A percentile compares a stretch with the other conserved stretches of the same genome.
Conservation (phyloP, 2,888 invertebrate genomes). For the Hipparchia sbordonii region DNA sequence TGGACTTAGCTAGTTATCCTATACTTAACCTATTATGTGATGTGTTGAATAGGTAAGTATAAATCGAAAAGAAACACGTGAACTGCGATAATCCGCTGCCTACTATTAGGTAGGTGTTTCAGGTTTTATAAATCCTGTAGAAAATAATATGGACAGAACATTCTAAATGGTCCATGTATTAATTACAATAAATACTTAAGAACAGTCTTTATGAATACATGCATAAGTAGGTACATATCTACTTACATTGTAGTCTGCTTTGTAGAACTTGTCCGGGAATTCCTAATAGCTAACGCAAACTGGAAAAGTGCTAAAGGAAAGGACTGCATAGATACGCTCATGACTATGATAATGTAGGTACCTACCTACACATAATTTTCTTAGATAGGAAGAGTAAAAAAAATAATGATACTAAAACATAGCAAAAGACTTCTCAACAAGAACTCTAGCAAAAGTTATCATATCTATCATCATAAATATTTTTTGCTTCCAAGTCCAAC, state of each 20-base stretch:
- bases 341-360: background rate
- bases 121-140: no score
- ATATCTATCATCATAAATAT: background rate
- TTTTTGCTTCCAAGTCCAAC: background rate
- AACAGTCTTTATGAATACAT: no score
- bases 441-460: constrained; percentile 1
- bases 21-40: no score
- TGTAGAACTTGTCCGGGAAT: background rate
- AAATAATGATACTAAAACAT: background rate
- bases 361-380: background rate
- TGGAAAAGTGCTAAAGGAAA: background rate
- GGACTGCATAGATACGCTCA: background rate
- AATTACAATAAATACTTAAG: no score
- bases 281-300: background rate
- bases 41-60: no score
- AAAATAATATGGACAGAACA: no score
- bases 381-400: background rate
- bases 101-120: no score
- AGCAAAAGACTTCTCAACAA: background rate
- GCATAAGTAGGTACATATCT: background rate
- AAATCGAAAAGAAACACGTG: no score
- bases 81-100: no score
- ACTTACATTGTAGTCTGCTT: background rate
- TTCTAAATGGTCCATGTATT: no score
- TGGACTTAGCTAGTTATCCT: no score